These are phyloP conservation scores for Anthopleura sola DNA, from an alignment of 64 coral and sea anemone species.

Conservation along the genomic window DNA sequence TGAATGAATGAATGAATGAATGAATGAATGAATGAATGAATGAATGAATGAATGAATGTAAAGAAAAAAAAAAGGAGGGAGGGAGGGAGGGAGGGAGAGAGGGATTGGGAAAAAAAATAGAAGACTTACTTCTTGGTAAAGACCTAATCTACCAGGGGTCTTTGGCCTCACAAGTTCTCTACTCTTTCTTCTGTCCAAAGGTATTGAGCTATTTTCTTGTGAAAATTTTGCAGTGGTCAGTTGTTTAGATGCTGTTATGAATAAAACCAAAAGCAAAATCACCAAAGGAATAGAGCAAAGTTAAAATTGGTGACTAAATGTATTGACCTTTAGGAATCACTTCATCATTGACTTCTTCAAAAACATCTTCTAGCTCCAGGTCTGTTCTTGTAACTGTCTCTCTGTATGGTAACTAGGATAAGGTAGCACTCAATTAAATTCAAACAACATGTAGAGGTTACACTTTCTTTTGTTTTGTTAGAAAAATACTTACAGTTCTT, in stretches of 20 bases:
- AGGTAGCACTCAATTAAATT: not conserved
- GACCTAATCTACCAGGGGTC: constrained; percentile 22
- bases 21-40: not conserved
- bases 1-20: not conserved
- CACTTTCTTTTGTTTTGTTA: not conserved
- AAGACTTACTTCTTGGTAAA: constrained; percentile 19
- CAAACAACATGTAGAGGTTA: not conserved
- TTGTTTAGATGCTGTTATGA: not conserved
- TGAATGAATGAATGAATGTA: not conserved
- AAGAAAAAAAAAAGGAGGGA: not conserved
- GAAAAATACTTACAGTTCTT: not conserved
- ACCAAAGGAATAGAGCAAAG: not conserved
- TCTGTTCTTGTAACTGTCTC: not conserved
- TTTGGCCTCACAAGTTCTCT: constrained; percentile 21
- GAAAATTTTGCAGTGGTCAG: not conserved
- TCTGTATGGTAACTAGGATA: constrained; percentile 4
- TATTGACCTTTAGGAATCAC: constrained; percentile 9
- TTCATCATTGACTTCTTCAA: constrained; percentile 44
- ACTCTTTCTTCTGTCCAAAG: constrained; percentile 10
- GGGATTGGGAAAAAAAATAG: too few relatives aligned
- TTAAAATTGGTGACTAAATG: not conserved
- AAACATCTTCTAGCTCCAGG: constrained; percentile 60
- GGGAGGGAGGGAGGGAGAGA: not conserved
- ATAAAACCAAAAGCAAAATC: not conserved
- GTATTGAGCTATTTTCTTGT: not conserved